Base-by-base conservation (phyloP, 2,888 invertebrate genomes). In the Chromoteleia sp. region DNA sequence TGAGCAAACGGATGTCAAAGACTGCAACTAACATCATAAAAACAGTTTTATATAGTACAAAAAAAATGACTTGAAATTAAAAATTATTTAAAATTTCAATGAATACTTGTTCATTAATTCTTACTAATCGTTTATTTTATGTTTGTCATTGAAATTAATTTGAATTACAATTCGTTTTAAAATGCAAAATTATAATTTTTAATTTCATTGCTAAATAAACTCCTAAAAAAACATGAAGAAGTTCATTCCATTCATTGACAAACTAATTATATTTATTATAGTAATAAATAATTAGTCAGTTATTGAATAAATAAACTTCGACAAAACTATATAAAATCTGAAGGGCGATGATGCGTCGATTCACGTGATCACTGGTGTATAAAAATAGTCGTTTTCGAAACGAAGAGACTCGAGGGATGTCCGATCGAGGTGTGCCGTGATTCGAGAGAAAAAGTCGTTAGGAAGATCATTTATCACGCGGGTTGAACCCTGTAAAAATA, bases 381-480 rank as follows among this genome's bases (percentile, higher is more conserved):
- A 78, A 78, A 78, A 78, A 78, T 78, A 78, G 56, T 63, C 15
- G 58, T 71, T 78, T 73, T 52, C 15, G 12, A 63, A 67, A 30
- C 15, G 33, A 58, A 45, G 43, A 56, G 50, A 71, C 39, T 54
- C 15, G 56, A 63, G 48, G 48, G 48, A 41, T 45, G 19, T 63
- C 30, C 33, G 59, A 70, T 61, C n/a, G 14, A 70, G 12, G 52
- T 63, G 77, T 45, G 12, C 30, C 17, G 33, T 75, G 45, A 67
- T 75, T 41, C 7, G 52, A 56, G 50, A 65, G 33, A 75, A 50
- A 67, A 21, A 88, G 88, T 88, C 84, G 86, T 88, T 88, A 89
- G 91, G 91, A 91, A 91, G 91, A 91, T 87, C 90, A 88, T 88
- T 88, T 90, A 91, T 91, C 90, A 91, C 91, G 85, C 89, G 90